Conservation (phyloP, 2,113 vertebrate species). For the Melanostigma gelatinosum region DNA sequence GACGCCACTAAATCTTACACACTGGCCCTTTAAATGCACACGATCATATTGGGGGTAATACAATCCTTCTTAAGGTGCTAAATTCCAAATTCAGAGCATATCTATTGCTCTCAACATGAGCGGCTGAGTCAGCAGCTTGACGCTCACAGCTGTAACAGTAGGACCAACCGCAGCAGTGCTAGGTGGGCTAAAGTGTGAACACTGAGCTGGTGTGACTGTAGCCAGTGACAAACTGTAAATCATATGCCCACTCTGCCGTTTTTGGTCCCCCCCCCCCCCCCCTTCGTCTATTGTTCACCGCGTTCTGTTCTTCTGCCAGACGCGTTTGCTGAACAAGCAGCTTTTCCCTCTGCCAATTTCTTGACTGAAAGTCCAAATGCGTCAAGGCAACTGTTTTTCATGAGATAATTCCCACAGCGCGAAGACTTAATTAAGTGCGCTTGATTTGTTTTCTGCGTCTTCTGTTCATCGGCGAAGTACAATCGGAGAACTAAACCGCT, state of each 20-base stretch:
- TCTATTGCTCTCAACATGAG: no score
- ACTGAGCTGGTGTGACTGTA: not conserved
- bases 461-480: slow-evolving; percentile 49
- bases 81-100: no score
- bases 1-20: not conserved
- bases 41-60: not conserved
- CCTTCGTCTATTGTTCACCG: slow-evolving; percentile 21
- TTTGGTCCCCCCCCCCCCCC: not conserved
- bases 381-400: slow-evolving; percentile 60
- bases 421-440: slow-evolving; percentile 64
- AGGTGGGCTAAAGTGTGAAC: not conserved
- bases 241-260: slow-evolving; percentile 17
- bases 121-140: no score
- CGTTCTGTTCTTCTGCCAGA: slow-evolving; percentile 28
- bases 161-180: no score
- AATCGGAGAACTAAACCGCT: slow-evolving; percentile 29
- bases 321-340: slow-evolving; percentile 57
- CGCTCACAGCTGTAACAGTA: no score
- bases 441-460: slow-evolving; percentile 57
- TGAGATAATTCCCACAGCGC: slow-evolving; percentile 60
- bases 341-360: slow-evolving; percentile 47
- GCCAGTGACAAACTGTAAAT: slow-evolving; percentile 13
- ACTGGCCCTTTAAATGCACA: not conserved
- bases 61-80: no score
- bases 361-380: slow-evolving; percentile 46